Conservation (phyloP, 2,888 invertebrate genomes). For the Minunthozetes semirufus region DNA sequence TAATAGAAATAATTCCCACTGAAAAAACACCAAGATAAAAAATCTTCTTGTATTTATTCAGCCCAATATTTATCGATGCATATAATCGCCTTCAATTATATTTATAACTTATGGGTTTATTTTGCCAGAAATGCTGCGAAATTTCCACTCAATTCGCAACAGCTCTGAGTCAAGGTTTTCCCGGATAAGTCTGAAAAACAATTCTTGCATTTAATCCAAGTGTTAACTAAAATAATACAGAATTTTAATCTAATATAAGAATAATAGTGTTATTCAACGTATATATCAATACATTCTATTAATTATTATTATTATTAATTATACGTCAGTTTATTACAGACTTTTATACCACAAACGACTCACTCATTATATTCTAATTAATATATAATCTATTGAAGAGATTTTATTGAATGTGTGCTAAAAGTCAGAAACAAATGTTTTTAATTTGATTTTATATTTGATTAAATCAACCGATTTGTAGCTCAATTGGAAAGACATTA, state of each 20-base stretch:
- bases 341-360: constrained; percentile 14
- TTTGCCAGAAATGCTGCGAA: not conserved
- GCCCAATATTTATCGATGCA: constrained; percentile 28
- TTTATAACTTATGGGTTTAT: not conserved
- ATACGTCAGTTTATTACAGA: constrained; percentile 10
- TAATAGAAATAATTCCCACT: not conserved
- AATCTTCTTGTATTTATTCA: not conserved
- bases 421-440: not conserved
- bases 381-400: constrained; percentile 12
- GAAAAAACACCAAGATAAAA: not conserved
- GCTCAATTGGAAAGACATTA: not conserved
- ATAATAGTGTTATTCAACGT: constrained; percentile 25
- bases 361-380: constrained; percentile 22
- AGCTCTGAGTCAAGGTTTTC: too few species aligned
- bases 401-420: constrained; percentile 26
- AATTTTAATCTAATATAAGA: constrained; percentile 2
- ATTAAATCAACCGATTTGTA: constrained; percentile 18
- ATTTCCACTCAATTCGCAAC: too few species aligned
- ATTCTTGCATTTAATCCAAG: constrained; percentile 17
- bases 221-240: not conserved
- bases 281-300: constrained; percentile 17
- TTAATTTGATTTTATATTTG: not conserved
- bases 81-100: constrained; percentile 21
- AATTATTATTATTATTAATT: constrained; percentile 4
- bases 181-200: not conserved